Evolutionary conservation across 2,113 vertebrate species (phyloP), one percentile per base, ranked within the genome.

Genomic region (Pelvicachromis taeniatus): DNA sequence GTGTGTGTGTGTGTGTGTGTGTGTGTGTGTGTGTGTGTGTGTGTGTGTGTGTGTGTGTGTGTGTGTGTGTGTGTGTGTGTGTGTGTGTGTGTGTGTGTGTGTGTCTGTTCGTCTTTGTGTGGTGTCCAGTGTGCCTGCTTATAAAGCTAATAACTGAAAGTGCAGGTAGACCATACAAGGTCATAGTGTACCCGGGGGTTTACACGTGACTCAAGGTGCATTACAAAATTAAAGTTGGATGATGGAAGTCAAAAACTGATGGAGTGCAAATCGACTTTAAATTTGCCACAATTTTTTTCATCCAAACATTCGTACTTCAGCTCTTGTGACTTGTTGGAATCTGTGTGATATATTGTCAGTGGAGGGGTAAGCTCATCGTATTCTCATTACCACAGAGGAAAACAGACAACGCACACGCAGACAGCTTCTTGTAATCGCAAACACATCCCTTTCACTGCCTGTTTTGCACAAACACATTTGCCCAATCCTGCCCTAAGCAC

Each of bases 391-490:
- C 87, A 21, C 89, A 82, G 80, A 85, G 85, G 70, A 81, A 89
- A 93, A 89, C 77, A 78, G 70, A 78, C 81, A 87, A 85, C 54
- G 31, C 59, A 50, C 63, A 85, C 9, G 40, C 77, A 58, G 81
- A 68, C 73, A 61, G 85, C 85, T 77, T 58, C 52, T 84, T 58
- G 87, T 90, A 88, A 93, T 91, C 90, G 89, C 89, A 65, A 89
- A 91, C 85, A 90, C 82, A 48, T 89, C 90, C 48, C 86, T 91
- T 87, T 90, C 81, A 80, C 87, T 91, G 73, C 86, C 88, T 85
- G 73, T 84, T 86, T 87, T 61, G 59, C 91, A 85, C 85, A 92
- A 91, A 94, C 91, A 93, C 87, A 77, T 92, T 90, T 85, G 78
- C 89, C 88, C 88, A 68, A 80, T 89, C 83, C 89, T 88, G 84